These are phyloP conservation scores for Plectus sambesii DNA, from an alignment of 1,140 invertebrate species.

Conservation along the genomic window DNA sequence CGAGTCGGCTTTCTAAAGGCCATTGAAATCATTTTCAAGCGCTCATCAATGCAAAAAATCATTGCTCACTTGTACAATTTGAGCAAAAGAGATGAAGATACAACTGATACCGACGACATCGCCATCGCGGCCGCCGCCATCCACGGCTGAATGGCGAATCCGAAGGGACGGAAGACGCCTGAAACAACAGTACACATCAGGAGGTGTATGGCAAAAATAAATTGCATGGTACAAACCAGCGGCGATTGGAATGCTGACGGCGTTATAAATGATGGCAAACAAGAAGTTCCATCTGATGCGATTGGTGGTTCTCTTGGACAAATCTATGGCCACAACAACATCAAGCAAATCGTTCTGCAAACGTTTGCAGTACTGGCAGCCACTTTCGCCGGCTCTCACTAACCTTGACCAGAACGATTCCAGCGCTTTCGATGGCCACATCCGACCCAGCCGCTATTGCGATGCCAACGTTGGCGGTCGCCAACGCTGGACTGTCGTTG, in stretches of 20 bases:
- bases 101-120: slow-evolving; percentile 88
- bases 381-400: slow-evolving; percentile 26
- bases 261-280: slow-evolving; percentile 95
- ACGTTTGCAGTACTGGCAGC: slow-evolving; percentile 12
- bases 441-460: slow-evolving; percentile 97
- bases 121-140: slow-evolving; percentile 99
- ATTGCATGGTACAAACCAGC: no score
- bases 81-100: slow-evolving; percentile 79
- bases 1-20: slow-evolving; percentile 58
- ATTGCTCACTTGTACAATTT: slow-evolving; percentile 56
- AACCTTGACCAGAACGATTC: slow-evolving; percentile 90
- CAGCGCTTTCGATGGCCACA: slow-evolving; percentile 96
- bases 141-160: slow-evolving; percentile 81
- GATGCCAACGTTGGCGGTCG: slow-evolving; percentile 93
- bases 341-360: slow-evolving; percentile 82
- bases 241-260: slow-evolving; percentile 89
- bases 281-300: slow-evolving; percentile 89
- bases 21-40: slow-evolving; percentile 6
- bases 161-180: slow-evolving; percentile 73
- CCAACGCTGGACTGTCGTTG: slow-evolving; percentile 93
- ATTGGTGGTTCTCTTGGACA: slow-evolving; percentile 78
- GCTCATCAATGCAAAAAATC: slow-evolving; percentile 7
- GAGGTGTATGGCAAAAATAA: no score
- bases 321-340: slow-evolving; percentile 81
- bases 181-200: no score